These are phyloP conservation scores for Kryptolebias ocellatus DNA, from an alignment of 2,797 vertebrate genomes.

Conservation along the genomic window DNA sequence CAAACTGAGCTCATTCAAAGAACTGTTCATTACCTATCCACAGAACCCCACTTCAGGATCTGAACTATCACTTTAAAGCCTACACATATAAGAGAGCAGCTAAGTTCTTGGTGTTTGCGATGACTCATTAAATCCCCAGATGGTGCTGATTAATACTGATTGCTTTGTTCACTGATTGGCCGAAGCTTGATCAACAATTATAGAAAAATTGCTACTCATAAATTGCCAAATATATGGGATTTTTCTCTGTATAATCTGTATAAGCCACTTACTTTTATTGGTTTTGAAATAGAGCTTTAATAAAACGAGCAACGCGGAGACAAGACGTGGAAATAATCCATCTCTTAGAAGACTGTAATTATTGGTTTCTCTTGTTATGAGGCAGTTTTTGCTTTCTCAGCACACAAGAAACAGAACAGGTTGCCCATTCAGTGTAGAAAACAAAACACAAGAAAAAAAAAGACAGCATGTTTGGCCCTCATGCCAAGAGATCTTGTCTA, in stretches of 20 bases:
- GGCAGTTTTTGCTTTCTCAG: neutral
- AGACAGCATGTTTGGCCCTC: neutral
- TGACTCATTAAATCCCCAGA: conserved; percentile 5
- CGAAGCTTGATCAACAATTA: conserved; percentile 3
- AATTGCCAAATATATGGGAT: neutral
- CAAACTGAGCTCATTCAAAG: too few species aligned
- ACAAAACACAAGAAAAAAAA: conserved; percentile 19
- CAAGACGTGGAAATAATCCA: too few species aligned
- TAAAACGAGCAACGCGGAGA: too few species aligned
- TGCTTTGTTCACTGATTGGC: neutral
- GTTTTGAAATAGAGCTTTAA: neutral
- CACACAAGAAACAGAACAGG: neutral
- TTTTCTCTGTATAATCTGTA: neutral
- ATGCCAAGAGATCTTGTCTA: conserved; percentile 30
- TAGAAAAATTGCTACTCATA: neutral
- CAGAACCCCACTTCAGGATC: too few species aligned
- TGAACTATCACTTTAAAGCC: too few species aligned
- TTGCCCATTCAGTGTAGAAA: conserved; percentile 10
- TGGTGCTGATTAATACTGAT: conserved; percentile 17
- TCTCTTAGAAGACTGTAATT: too few species aligned
- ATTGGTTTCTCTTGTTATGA: too few species aligned
- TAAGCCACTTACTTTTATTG: neutral
- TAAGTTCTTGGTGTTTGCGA: conserved; percentile 2
- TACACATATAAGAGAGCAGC: conserved; percentile 16
- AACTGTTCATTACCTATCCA: too few species aligned